Evolutionary conservation across 2,797 vertebrate species (phyloP).

Genomic region (Telmatherina bonti): DNA sequence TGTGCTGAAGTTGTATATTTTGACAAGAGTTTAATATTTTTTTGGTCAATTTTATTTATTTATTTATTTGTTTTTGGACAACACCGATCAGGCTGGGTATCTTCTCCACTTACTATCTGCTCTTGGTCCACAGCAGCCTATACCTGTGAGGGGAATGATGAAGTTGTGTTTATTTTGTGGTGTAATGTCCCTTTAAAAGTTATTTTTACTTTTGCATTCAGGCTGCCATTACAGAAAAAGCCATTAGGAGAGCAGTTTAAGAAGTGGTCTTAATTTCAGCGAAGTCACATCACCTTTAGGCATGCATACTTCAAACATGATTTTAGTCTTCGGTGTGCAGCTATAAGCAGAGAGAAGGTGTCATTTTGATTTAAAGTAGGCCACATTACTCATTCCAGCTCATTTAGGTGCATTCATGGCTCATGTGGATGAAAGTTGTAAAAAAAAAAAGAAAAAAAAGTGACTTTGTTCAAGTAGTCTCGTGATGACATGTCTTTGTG

Average conservation of each 20-base stretch:
- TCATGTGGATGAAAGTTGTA: slow-evolving; percentile 20
- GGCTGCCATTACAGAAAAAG: slow-evolving; percentile 24
- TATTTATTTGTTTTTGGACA: slow-evolving; percentile 20
- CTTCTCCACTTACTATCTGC: neutral
- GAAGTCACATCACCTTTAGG: slow-evolving; percentile 44
- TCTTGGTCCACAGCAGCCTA: neutral
- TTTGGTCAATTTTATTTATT: neutral
- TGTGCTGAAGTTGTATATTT: slow-evolving; percentile 40
- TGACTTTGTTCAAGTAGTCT: slow-evolving; percentile 17
- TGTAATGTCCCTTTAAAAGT: slow-evolving; percentile 48
- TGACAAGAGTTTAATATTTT: slow-evolving; percentile 31
- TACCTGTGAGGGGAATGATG: neutral
- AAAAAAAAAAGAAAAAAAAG: slow-evolving; percentile 41
- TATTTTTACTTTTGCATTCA: slow-evolving; percentile 34
- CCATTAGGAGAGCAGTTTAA: slow-evolving; percentile 36
- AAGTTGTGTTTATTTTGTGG: slow-evolving; percentile 10
- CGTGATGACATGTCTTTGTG: neutral
- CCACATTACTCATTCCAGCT: slow-evolving; percentile 60
- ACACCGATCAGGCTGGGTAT: slow-evolving; percentile 2
- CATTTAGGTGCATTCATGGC: slow-evolving; percentile 52
- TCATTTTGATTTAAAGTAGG: slow-evolving; percentile 74
- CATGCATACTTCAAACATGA: slow-evolving; percentile 27
- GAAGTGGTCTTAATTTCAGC: slow-evolving; percentile 46
- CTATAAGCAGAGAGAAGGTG: slow-evolving; percentile 46
- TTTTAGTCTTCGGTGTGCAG: slow-evolving; percentile 38